phyloP scores from a whole-genome alignment of 1,140 invertebrate species.

The Cataglyphis hispanica region DNA sequence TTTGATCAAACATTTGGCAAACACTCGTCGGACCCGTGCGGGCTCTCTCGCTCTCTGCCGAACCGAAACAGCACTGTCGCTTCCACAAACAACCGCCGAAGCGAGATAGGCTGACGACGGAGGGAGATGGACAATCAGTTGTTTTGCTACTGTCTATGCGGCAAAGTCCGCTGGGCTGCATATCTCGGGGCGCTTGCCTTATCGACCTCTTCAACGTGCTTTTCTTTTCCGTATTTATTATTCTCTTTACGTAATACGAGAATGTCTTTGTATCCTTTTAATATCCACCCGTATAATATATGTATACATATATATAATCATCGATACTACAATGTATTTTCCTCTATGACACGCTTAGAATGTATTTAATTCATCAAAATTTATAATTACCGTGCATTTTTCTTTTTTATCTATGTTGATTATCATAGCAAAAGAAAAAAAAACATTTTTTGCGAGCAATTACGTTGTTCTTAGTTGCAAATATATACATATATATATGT shows the following conservation, averaged over 20 bases:
- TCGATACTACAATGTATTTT: not conserved
- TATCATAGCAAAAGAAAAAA: not conserved
- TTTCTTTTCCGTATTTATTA: not conserved
- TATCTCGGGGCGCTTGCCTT: slow-evolving; percentile 73
- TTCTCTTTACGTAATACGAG: not conserved
- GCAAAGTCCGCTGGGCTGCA: slow-evolving; percentile 77
- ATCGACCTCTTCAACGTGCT: slow-evolving; percentile 59
- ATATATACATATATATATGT: slow-evolving; percentile 19
- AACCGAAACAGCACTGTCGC: slow-evolving; percentile 80
- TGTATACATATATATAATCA: not conserved
- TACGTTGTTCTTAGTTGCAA: slow-evolving; percentile 25
- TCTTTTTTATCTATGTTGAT: not conserved
- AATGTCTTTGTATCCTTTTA: not conserved
- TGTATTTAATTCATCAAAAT: not conserved
- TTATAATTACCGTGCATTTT: slow-evolving; percentile 4
- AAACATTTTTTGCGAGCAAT: not conserved
- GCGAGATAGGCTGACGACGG: slow-evolving; percentile 60
- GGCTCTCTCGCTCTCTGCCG: slow-evolving; percentile 62
- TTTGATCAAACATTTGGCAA: slow-evolving; percentile 86
- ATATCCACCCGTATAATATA: not conserved
- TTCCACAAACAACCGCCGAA: slow-evolving; percentile 81
- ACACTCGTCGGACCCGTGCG: slow-evolving; percentile 79
- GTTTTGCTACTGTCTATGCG: slow-evolving; percentile 78
- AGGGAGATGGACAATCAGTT: slow-evolving; percentile 72
- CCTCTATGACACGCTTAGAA: not conserved